Conservation (phyloP, 2,888 invertebrate species). For the Andrena praecox region DNA sequence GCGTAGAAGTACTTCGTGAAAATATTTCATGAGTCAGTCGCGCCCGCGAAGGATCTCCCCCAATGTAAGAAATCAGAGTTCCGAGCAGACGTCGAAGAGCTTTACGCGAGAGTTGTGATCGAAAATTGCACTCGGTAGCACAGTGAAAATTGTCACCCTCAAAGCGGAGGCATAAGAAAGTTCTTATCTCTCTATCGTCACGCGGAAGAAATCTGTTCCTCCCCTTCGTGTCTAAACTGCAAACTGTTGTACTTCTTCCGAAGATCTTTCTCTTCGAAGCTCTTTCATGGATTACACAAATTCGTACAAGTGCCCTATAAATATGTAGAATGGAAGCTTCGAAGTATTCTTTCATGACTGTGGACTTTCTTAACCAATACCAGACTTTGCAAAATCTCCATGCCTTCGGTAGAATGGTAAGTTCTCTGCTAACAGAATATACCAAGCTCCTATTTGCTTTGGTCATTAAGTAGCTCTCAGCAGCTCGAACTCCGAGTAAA, state of each 20-base stretch:
- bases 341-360: background rate
- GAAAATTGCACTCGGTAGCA: constrained; percentile 52
- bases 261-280: background rate
- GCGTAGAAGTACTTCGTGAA: constrained; percentile 21
- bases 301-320: too few species aligned
- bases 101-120: constrained; percentile 54
- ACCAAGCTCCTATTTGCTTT: constrained; percentile 39
- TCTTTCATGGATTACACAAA: too few species aligned
- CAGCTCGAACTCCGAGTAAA: constrained; percentile 13
- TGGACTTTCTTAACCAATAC: background rate
- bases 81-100: constrained; percentile 50
- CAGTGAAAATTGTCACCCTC: constrained; percentile 33
- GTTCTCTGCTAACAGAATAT: constrained; percentile 48
- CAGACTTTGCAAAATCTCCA: constrained; percentile 14
- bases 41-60: constrained; percentile 26
- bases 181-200: constrained; percentile 14
- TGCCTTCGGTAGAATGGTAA: constrained; percentile 25
- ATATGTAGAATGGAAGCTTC: too few species aligned
- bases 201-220: background rate
- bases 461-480: constrained; percentile 31
- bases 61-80: constrained; percentile 45
- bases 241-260: background rate
- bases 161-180: constrained; percentile 18
- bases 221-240: background rate
- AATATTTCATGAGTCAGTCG: constrained; percentile 45